These are phyloP conservation scores for Bubo blakistoni DNA, from an alignment of 2,113 vertebrate genomes.

Conservation along the genomic window DNA sequence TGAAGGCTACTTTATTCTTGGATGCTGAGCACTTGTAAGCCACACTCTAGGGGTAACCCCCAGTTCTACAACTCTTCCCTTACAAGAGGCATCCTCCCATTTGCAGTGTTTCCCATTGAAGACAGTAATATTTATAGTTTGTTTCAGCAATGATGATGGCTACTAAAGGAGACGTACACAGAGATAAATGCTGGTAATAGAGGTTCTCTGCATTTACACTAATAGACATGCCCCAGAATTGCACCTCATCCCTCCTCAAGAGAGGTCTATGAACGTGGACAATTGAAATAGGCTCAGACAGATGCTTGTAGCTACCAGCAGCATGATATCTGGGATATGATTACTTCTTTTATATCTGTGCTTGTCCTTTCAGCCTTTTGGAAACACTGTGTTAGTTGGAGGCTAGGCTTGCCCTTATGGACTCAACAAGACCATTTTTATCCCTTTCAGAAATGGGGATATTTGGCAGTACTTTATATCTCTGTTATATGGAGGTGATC, in stretches of 20 bases:
- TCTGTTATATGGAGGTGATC: neutral
- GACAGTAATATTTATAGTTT: neutral
- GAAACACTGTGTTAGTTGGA: neutral
- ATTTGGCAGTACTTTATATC: neutral
- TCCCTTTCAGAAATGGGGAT: neutral
- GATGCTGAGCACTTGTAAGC: neutral
- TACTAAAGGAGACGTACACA: neutral
- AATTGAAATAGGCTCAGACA: neutral
- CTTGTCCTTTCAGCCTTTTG: neutral
- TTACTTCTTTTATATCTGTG: neutral
- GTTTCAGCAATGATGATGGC: neutral
- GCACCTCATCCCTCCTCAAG: neutral
- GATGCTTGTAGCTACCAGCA: neutral
- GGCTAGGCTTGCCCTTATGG: neutral
- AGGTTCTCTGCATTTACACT: neutral
- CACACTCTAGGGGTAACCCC: neutral
- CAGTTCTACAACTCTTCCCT: neutral
- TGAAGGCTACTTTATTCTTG: neutral
- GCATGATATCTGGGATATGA: neutral
- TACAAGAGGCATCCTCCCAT: neutral
- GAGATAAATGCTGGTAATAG: neutral
- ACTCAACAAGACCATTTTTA: neutral
- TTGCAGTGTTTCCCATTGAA: neutral
- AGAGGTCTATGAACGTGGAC: rapidly evolving
- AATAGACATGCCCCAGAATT: neutral